A percentile compares a stretch with the other conserved stretches of the same genome.
These are phyloP conservation scores for Porites australiensis DNA, from an alignment of 64 coral and sea anemone genomes.

Conservation along the genomic window DNA sequence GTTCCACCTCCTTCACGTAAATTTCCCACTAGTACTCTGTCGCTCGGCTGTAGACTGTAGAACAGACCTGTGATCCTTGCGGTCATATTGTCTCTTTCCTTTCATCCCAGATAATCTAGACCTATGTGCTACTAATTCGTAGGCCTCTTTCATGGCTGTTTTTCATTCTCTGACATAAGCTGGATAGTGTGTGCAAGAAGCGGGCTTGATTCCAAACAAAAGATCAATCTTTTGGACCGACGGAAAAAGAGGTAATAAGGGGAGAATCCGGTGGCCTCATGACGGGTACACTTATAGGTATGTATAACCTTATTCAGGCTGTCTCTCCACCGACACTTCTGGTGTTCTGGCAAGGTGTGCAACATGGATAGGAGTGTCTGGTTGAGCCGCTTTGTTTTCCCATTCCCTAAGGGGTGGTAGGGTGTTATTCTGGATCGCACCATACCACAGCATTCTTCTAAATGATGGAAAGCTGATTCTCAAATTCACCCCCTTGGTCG, in stretches of 20 bases:
- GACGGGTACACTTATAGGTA: neutral
- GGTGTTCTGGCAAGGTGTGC: neutral
- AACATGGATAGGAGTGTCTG: neutral
- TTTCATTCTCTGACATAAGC: slow-evolving; percentile 33
- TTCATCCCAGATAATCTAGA: neutral
- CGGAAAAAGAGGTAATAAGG: neutral
- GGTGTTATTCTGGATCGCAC: neutral
- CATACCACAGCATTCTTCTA: neutral
- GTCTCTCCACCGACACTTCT: neutral
- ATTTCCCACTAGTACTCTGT: neutral
- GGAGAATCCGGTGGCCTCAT: slow-evolving; percentile 12
- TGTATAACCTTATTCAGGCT: neutral
- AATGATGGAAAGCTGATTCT: neutral
- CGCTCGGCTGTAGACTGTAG: neutral
- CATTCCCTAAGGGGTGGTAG: neutral
- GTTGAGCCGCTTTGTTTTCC: neutral
- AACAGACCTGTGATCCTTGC: neutral
- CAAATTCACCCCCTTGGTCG: neutral
- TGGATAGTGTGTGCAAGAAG: neutral
- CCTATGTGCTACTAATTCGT: neutral
- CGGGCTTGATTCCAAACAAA: neutral
- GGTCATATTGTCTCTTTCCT: slow-evolving; percentile 39
- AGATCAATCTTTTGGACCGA: neutral
- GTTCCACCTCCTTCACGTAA: neutral
- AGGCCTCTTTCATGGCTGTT: slow-evolving; percentile 21